A percentile compares a stretch with the other conserved stretches of the same genome.
Conservation (phyloP, 2,113 vertebrate species). For the Speoplatyrhinus poulsoni region DNA sequence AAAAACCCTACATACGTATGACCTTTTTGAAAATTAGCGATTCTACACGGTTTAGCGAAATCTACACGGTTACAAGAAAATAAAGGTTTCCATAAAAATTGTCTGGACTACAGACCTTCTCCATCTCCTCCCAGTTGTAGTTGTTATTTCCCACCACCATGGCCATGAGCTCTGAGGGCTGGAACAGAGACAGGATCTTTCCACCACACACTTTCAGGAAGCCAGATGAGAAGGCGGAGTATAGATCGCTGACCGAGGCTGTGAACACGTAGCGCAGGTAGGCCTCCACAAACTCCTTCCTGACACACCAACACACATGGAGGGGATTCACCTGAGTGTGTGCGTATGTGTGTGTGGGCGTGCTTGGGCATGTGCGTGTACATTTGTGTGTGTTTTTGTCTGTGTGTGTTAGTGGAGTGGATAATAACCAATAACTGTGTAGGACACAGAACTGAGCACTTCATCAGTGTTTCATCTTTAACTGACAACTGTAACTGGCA, state of each 20-base stretch:
- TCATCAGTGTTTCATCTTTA: too few relatives aligned
- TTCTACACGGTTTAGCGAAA: too few relatives aligned
- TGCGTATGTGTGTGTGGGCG: constrained; percentile 4
- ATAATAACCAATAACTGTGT: too few relatives aligned
- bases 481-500: too few relatives aligned
- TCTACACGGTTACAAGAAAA: too few relatives aligned
- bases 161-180: constrained; percentile 94
- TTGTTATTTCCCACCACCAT: constrained; percentile 98
- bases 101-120: constrained; percentile 81
- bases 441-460: too few relatives aligned
- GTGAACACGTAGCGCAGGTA: constrained; percentile 93
- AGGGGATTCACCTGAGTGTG: not conserved
- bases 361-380: not conserved
- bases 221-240: constrained; percentile 88
- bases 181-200: constrained; percentile 92
- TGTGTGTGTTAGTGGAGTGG: not conserved
- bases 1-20: too few relatives aligned
- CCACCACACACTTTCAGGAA: constrained; percentile 98
- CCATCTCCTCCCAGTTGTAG: constrained; percentile 96
- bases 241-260: constrained; percentile 86
- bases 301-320: constrained; percentile 51
- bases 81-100: too few relatives aligned
- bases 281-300: constrained; percentile 92
- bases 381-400: not conserved
- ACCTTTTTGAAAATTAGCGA: too few relatives aligned